Conservation (phyloP, 2,797 vertebrate genomes). For the Typhlichthys subterraneus region DNA sequence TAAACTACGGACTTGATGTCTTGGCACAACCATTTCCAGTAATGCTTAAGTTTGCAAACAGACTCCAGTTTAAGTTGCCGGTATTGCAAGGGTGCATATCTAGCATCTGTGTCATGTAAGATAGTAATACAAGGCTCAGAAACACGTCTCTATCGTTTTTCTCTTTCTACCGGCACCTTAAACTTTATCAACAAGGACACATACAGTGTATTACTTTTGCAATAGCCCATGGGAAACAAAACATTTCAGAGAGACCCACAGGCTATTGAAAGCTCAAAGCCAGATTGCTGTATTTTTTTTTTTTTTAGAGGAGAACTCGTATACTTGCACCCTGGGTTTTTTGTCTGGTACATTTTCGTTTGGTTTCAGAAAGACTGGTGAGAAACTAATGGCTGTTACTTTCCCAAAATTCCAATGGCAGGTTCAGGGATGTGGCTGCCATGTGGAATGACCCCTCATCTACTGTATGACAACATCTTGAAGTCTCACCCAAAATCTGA, state of each 20-base stretch:
- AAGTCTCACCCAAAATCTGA: slow-evolving; percentile 64
- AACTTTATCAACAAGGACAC: slow-evolving; percentile 36
- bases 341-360: slow-evolving; percentile 36
- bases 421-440: slow-evolving; percentile 83
- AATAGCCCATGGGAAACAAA: slow-evolving; percentile 13
- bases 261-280: slow-evolving; percentile 31
- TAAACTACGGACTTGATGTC: background rate
- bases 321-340: slow-evolving; percentile 25
- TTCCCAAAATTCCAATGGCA: slow-evolving; percentile 76
- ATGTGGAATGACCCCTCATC: slow-evolving; percentile 83
- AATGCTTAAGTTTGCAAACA: background rate
- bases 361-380: slow-evolving; percentile 33
- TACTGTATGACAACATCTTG: slow-evolving; percentile 78
- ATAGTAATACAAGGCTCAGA: slow-evolving; percentile 7
- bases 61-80: slow-evolving; percentile 4
- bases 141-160: background rate
- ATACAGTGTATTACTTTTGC: slow-evolving; percentile 22
- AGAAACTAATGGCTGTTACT: slow-evolving; percentile 73
- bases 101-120: background rate
- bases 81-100: slow-evolving; percentile 2
- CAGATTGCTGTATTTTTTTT: slow-evolving; percentile 30
- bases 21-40: slow-evolving; percentile 3
- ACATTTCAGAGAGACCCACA: slow-evolving; percentile 27
- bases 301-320: slow-evolving; percentile 17
- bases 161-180: slow-evolving; percentile 17